Evolutionary conservation across 2,113 vertebrate genomes (phyloP).

Genomic region (Leucoraja erinaceus): DNA sequence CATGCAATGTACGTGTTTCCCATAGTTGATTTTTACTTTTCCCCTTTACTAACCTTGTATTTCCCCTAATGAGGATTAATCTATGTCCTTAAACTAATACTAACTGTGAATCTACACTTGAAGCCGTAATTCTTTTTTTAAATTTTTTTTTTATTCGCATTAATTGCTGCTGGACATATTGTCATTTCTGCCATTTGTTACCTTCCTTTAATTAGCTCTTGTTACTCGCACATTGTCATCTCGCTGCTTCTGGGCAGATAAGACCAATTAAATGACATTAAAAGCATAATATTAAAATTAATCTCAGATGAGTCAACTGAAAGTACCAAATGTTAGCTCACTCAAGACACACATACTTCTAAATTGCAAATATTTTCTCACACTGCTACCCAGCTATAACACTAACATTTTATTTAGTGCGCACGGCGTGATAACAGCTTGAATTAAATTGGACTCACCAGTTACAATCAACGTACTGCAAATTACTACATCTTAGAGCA

Average conservation of each 20-base stretch:
- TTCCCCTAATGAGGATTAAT: background rate
- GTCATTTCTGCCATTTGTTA: background rate
- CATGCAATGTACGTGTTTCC: too few species aligned
- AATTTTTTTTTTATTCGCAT: too few species aligned
- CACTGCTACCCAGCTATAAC: background rate
- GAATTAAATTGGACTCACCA: conserved; percentile 21
- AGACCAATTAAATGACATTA: background rate
- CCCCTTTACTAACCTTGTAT: background rate
- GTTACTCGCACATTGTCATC: background rate
- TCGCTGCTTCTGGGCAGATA: background rate
- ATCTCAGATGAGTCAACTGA: background rate
- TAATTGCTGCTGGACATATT: background rate
- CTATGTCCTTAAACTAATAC: background rate
- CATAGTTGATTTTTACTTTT: background rate
- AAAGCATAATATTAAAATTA: background rate
- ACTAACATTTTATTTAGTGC: background rate
- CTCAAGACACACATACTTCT: background rate
- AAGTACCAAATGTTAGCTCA: background rate
- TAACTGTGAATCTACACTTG: background rate
- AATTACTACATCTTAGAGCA: background rate
- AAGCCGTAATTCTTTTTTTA: background rate
- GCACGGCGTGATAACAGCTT: background rate
- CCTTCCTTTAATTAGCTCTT: background rate
- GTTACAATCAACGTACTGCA: background rate
- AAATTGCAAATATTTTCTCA: conserved; percentile 12